A percentile compares a stretch with the other conserved stretches of the same genome.
Evolutionary conservation across 2,888 invertebrate genomes (phyloP).

Genomic region (Tiliacea aurago): DNA sequence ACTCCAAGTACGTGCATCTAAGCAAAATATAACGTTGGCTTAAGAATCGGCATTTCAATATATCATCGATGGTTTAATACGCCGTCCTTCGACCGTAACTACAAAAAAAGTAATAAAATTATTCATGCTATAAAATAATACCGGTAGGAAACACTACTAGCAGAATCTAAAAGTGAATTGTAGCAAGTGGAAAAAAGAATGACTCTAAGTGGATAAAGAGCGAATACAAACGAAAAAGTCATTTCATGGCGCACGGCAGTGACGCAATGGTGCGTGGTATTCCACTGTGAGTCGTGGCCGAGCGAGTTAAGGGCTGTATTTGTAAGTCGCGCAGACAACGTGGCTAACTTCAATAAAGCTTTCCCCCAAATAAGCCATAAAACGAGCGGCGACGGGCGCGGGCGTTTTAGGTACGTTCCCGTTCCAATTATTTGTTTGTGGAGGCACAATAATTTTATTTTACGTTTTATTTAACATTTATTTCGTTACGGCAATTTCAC

Average conservation of each 20-base stretch:
- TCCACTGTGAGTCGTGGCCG: slow-evolving; percentile 74
- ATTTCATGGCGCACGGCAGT: slow-evolving; percentile 88
- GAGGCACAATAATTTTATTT: slow-evolving; percentile 90
- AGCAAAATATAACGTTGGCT: slow-evolving; percentile 45
- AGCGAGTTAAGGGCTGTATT: slow-evolving; percentile 78
- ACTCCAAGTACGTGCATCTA: slow-evolving; percentile 36
- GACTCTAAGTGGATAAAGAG: slow-evolving; percentile 90
- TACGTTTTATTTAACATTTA: slow-evolving; percentile 91
- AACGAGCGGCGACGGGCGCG: slow-evolving; percentile 88
- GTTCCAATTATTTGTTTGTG: slow-evolving; percentile 90
- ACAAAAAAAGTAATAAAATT: slow-evolving; percentile 63
- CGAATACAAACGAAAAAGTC: slow-evolving; percentile 90
- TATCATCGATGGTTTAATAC: slow-evolving; percentile 62
- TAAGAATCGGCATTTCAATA: slow-evolving; percentile 43
- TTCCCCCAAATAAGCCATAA: slow-evolving; percentile 91
- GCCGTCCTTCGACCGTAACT: slow-evolving; percentile 59
- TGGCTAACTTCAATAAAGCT: slow-evolving; percentile 90
- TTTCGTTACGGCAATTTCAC: slow-evolving; percentile 91
- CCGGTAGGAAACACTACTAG: slow-evolving; percentile 79
- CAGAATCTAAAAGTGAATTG: slow-evolving; percentile 90
- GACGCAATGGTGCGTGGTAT: slow-evolving; percentile 76
- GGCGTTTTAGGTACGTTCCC: slow-evolving; percentile 83
- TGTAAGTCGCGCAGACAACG: slow-evolving; percentile 78
- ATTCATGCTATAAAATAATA: slow-evolving; percentile 81
- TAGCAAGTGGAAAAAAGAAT: slow-evolving; percentile 89